A percentile compares a stretch with the other conserved stretches of the same genome.
These are phyloP conservation scores for Saxidomus purpurata DNA, from an alignment of 1,140 invertebrate species.

Conservation along the genomic window DNA sequence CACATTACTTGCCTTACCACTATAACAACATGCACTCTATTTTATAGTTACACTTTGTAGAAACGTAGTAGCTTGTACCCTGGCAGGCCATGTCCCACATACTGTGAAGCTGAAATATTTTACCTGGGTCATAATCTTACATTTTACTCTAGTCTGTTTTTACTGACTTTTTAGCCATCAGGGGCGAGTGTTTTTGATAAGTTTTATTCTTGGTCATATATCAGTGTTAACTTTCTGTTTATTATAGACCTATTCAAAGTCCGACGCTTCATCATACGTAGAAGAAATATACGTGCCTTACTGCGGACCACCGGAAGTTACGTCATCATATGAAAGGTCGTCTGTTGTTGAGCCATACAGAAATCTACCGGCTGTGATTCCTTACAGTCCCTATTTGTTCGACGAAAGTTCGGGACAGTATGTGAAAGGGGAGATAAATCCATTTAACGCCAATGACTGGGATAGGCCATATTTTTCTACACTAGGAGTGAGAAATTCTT, in stretches of 20 bases:
- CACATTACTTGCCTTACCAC: no score
- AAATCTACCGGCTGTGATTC: background rate
- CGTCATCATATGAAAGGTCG: background rate
- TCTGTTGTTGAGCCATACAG: background rate
- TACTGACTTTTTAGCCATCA: background rate
- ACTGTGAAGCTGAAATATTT: no score
- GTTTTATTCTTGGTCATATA: no score
- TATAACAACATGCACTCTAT: no score
- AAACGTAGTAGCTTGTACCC: no score
- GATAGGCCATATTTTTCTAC: conserved; percentile 6
- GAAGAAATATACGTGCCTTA: conserved; percentile 15
- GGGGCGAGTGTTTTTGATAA: no score
- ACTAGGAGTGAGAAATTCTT: background rate
- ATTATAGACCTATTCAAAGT: background rate
- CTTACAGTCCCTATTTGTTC: conserved; percentile 2
- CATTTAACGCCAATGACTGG: background rate
- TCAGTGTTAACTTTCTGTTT: background rate
- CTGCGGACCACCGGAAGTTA: background rate
- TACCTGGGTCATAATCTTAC: background rate
- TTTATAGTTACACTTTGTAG: no score
- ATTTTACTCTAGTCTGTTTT: background rate
- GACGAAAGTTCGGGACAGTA: background rate
- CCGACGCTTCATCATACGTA: background rate
- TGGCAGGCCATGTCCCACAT: no score
- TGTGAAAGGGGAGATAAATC: conserved; percentile 7